A percentile compares a stretch with the other conserved stretches of the same genome.
Evolutionary conservation across 2,113 vertebrate genomes (phyloP).

Genomic region (Lophochroa leadbeateri): DNA sequence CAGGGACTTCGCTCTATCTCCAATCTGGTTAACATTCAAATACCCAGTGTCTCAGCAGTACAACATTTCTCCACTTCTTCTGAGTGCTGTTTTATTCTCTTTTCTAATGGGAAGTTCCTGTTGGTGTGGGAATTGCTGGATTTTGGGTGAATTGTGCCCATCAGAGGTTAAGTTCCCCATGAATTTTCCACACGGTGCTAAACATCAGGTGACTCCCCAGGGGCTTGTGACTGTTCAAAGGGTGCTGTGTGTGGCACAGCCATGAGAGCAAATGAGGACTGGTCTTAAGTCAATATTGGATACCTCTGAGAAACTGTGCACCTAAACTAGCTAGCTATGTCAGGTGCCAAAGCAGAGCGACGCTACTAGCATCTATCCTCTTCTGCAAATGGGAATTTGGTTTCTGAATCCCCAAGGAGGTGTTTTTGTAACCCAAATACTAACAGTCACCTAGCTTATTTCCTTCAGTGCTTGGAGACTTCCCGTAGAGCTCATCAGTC

Average conservation of each 20-base stretch:
- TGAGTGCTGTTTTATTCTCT: not conserved
- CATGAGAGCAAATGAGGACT: not conserved
- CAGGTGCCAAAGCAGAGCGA: not conserved
- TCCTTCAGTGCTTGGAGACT: not conserved
- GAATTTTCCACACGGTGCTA: fast-evolving
- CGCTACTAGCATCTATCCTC: not conserved
- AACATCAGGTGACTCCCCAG: not conserved
- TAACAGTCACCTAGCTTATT: not conserved
- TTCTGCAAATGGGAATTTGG: not conserved
- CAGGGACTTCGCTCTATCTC: not conserved
- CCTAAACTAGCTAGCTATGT: not conserved
- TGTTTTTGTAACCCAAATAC: not conserved
- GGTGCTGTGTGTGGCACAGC: not conserved
- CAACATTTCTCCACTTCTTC: not conserved
- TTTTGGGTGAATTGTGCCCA: not conserved
- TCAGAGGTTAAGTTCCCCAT: not conserved
- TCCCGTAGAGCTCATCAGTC: not conserved
- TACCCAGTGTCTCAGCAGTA: not conserved
- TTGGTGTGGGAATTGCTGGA: not conserved
- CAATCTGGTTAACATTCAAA: not conserved
- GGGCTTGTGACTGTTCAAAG: not conserved
- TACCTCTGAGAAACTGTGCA: not conserved
- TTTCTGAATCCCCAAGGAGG: not conserved
- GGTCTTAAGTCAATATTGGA: not conserved
- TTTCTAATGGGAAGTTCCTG: not conserved